A percentile compares a stretch with the other conserved stretches of the same genome.
phyloP scores from a whole-genome alignment of 2,888 invertebrate species.

The Agelastica alni region DNA sequence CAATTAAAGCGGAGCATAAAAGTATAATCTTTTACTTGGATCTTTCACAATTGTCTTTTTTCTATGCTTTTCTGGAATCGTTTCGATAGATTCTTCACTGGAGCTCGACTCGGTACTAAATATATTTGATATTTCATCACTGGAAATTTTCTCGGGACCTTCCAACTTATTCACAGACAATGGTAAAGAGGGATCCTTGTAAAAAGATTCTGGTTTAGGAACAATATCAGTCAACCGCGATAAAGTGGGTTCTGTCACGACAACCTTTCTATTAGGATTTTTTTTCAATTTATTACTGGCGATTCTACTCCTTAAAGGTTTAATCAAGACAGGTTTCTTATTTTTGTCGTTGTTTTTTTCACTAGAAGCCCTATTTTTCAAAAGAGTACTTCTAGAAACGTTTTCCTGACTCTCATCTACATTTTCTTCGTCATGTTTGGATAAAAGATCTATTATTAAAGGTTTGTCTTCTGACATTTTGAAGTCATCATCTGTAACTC shows the following conservation, averaged over 20 bases:
- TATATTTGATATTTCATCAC: conserved; percentile 29
- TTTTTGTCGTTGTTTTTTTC: neutral
- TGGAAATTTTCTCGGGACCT: conserved; percentile 23
- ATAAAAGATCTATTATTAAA: conserved; percentile 10
- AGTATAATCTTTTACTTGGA: conserved; percentile 54
- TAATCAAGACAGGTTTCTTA: neutral
- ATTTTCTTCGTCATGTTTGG: conserved; percentile 18
- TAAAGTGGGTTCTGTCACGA: conserved; percentile 20
- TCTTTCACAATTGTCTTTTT: conserved; percentile 47
- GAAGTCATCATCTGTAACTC: neutral
- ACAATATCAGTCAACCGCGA: conserved; percentile 42
- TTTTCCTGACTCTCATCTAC: conserved; percentile 4
- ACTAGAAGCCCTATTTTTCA: neutral
- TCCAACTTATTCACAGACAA: conserved; percentile 45
- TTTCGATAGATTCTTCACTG: conserved; percentile 6
- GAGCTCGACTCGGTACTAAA: conserved; percentile 20
- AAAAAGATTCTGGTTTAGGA: conserved; percentile 46
- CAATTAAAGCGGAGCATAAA: conserved; percentile 45
- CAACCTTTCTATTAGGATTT: conserved; percentile 18
- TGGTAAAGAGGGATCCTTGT: conserved; percentile 46
- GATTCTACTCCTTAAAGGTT: conserved; percentile 9
- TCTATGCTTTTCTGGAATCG: neutral
- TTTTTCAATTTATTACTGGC: conserved; percentile 5
- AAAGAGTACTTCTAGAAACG: neutral
- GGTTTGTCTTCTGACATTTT: conserved; percentile 6